Evolutionary conservation across 2,888 invertebrate species (phyloP), one percentile per base, ranked within the genome.

Genomic region (Marasmarcha lunaedactyla): DNA sequence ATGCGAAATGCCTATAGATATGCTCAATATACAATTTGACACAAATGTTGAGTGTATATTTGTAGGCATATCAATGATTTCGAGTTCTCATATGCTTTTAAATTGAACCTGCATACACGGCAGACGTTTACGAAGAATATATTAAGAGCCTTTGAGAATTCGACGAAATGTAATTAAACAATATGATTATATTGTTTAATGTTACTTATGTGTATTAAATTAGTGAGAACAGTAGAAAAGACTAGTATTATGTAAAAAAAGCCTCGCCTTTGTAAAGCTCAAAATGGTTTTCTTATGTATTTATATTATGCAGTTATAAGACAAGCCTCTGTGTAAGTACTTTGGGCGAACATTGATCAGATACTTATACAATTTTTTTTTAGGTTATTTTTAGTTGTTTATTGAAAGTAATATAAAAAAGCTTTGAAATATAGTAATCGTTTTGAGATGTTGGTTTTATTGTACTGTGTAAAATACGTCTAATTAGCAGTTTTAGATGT

Each of bases 271-370:
- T 59, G 62, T 59, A 46, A 55, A 61, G 71, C 67, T 67, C 64
- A 70, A 69, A 63, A 63, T 59, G 51, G 57, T 63, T 59, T 64
- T 57, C 63, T 65, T 63, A 58, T 69, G 61, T 66, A 56, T 34
- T 33, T 34, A 64, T 62, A 56, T 59, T 67, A 70, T 69, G 61
- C 66, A 70, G 64, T 71, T 71, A 58, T 76, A 73, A 68, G 74
- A 72, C 61, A 65, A 68, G n/a, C 62, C 54, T 56, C 60, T 59
- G 55, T 63, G 48, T 67, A 64, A 65, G 63, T 62, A 57, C 57
- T 49, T 56, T 59, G 63, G 62, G 60, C 54, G 52, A 57, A 62
- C 53, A 46, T 55, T 73, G 71, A 70, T 71, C 73, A 71, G 70
- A 76, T 71, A 66, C n/a, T n/a, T n/a, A n/a, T n/a, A n/a, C n/a